Conservation (phyloP, 2,113 vertebrate species). For the Tetrao urogallus region DNA sequence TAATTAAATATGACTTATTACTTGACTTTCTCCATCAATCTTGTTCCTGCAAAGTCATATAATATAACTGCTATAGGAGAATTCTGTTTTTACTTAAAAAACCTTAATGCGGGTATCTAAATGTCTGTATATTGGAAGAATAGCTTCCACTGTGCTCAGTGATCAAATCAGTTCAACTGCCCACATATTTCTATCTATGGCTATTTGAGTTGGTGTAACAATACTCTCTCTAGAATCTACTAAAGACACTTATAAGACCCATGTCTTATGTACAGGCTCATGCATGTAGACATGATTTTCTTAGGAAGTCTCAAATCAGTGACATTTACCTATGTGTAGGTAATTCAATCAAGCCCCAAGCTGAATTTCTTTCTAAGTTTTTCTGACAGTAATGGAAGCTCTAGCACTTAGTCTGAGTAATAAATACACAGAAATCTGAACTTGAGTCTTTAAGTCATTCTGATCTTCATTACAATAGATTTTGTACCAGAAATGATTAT, state of each 20-base stretch:
- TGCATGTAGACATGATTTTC: background rate
- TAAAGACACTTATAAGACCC: background rate
- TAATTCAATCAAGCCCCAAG: background rate
- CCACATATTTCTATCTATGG: background rate
- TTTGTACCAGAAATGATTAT: background rate
- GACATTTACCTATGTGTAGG: background rate
- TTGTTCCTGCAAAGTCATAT: background rate
- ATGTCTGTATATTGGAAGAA: background rate
- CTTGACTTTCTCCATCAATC: background rate
- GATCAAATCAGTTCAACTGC: background rate
- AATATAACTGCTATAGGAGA: background rate
- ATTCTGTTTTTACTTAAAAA: background rate
- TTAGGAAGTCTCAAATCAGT: background rate
- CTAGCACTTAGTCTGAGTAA: background rate
- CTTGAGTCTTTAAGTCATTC: background rate
- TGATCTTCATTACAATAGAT: background rate
- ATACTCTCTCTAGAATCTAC: background rate
- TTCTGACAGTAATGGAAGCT: background rate
- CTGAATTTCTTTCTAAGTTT: background rate
- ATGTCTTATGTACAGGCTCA: background rate
- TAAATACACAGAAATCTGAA: background rate
- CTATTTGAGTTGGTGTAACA: background rate
- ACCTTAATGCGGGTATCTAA: fast-evolving
- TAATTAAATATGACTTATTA: background rate
- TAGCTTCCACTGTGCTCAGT: background rate